Evolutionary conservation across 2,888 invertebrate genomes (phyloP).

Genomic region (Ashinkailepas kermadecensis): DNA sequence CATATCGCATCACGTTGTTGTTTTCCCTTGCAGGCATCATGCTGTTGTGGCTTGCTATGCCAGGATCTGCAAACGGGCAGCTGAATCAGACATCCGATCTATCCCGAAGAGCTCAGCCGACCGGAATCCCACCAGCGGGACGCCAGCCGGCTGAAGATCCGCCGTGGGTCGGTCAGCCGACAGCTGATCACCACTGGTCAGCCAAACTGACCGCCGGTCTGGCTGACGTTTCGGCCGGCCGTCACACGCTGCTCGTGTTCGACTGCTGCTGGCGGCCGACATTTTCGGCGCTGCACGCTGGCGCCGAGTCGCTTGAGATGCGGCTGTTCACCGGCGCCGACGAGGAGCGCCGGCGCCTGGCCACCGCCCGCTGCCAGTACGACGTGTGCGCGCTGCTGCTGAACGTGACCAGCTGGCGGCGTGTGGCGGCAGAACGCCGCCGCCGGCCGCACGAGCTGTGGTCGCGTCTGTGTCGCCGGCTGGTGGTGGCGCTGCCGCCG

Average conservation of each 20-base stretch:
- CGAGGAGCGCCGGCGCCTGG: not conserved
- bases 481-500: not conserved
- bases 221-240: not conserved
- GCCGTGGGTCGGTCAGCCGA: too few species aligned
- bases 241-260: not conserved
- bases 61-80: too few species aligned
- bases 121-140: too few species aligned
- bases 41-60: too few species aligned
- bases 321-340: not conserved
- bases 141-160: too few species aligned
- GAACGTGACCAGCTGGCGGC: not conserved
- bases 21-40: too few species aligned
- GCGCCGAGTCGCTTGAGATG: not conserved
- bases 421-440: not conserved
- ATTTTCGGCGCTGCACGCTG: not conserved
- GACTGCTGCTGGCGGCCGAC: not conserved
- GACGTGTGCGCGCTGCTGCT: slow-evolving; percentile 10
- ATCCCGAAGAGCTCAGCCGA: too few species aligned
- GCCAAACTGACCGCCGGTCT: not conserved
- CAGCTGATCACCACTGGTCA: too few species aligned
- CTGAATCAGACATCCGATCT: too few species aligned
- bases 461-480: not conserved
- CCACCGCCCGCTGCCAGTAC: not conserved
- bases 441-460: not conserved
- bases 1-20: too few species aligned